Base-by-base conservation (phyloP, 2,797 vertebrate genomes). In the Brotula barbata region DNA sequence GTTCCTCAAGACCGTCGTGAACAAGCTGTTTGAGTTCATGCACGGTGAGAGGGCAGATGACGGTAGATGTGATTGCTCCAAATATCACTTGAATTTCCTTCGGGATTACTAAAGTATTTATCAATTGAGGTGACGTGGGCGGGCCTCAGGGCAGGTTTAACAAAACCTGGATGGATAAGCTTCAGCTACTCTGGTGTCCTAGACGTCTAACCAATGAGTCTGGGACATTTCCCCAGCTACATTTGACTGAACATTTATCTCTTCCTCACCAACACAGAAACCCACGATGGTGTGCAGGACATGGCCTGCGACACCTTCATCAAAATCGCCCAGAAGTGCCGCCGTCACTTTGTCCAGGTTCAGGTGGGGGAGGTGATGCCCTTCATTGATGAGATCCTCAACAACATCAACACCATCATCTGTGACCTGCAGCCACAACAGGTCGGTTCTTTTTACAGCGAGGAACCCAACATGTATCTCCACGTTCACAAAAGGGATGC, bases 281-380 rank as follows among this genome's bases (percentile, higher is more conserved):
- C 97, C 49, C 97, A 99, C 0, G 97, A 99, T 54, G 97, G 97
- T 0, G 97, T 99, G 47, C 97, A 99, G 88, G 97, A 99, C 80
- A 99, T 99, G 97, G 97, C 97, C 12, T 99, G 97, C 62, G 97
- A 99, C 87, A 99, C 97, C 7, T 99, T 99, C 82, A 99, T 99
- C 68, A 99, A 99, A 90, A 99, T 99, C 36, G 97, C 97, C 41
- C 97, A 99, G 25, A 99, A 99, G 86, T 99, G 97, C 87, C 91
- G 97, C 49, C 93, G 97, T 36, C 96, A 99, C 75, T 99, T 99
- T 3, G 96, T 99, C 82, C 97, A 99, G 84, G 97, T 99, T 66
- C 97, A 99, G 66, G 97, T 99, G 81, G 97, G 97, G 60, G 97
- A 99, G 85, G 97, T 99, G 66, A 99, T 99, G 97, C 97, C 97